These are phyloP conservation scores for Enteromius radiatus DNA, from an alignment of 2,797 vertebrate species.

Conservation along the genomic window DNA sequence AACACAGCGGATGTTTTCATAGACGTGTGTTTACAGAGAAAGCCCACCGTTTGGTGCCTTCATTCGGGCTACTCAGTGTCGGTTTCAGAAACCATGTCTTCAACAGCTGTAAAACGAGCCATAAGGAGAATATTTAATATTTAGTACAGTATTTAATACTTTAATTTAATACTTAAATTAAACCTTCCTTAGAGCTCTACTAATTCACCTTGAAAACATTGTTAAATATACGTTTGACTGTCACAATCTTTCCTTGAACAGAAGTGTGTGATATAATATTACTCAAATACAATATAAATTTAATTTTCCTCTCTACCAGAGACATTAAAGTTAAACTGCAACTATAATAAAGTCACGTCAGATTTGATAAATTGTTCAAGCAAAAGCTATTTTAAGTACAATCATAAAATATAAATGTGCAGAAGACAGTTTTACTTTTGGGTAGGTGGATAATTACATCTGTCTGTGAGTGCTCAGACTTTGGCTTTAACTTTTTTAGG, in stretches of 20 bases:
- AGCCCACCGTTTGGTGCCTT: constrained; percentile 5
- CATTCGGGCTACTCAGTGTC: neutral
- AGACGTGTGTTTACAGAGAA: constrained; percentile 32
- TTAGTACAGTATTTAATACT: too few species aligned
- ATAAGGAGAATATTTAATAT: neutral
- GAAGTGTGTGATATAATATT: neutral
- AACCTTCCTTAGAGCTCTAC: neutral
- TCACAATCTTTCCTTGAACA: neutral
- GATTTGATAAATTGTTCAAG: constrained; percentile 9
- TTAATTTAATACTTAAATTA: neutral
- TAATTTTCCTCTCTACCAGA: neutral
- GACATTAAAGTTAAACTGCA: neutral
- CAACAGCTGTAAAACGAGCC: constrained; percentile 7
- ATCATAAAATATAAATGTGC: constrained; percentile 16
- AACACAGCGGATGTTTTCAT: constrained; percentile 40
- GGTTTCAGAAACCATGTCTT: constrained; percentile 18
- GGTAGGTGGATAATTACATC: constrained; percentile 43
- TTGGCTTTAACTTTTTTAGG: neutral
- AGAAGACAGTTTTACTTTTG: constrained; percentile 19
- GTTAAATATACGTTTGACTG: neutral
- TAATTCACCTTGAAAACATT: neutral
- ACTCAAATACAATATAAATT: neutral
- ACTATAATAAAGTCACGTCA: neutral
- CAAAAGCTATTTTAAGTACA: constrained; percentile 6
- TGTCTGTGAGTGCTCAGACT: neutral